A percentile compares a stretch with the other conserved stretches of the same genome.
Conservation (phyloP, 2,797 vertebrate genomes). For the Triplophysa yarkandensis region DNA sequence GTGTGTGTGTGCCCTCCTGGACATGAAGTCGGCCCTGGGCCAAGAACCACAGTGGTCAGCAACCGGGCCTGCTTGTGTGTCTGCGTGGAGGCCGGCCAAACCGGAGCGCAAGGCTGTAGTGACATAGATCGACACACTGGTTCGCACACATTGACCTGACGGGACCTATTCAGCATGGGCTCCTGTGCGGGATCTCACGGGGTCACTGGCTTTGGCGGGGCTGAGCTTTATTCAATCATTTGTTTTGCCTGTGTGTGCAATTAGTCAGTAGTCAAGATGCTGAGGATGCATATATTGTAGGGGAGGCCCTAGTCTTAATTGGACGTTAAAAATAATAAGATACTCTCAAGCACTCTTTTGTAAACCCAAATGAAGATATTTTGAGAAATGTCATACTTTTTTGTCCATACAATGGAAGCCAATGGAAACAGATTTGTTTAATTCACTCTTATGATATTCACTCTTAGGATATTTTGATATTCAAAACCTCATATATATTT, state of each 20-base stretch:
- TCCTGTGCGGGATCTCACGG: conserved; percentile 62
- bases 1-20: conserved; percentile 67
- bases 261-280: conserved; percentile 42
- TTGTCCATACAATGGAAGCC: too few species aligned
- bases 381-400: too few species aligned
- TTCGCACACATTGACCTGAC: conserved; percentile 72
- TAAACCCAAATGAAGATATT: too few species aligned
- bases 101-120: conserved; percentile 69
- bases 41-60: conserved; percentile 73
- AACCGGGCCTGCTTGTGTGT: conserved; percentile 68
- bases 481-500: too few species aligned
- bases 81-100: conserved; percentile 69
- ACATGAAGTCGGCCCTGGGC: conserved; percentile 69
- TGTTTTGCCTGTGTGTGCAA: conserved; percentile 47
- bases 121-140: conserved; percentile 39
- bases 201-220: conserved; percentile 62
- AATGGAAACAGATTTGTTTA: too few species aligned
- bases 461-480: too few species aligned
- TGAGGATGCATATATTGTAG: conserved; percentile 10
- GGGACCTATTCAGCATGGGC: conserved; percentile 71
- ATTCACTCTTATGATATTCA: too few species aligned
- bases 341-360: too few species aligned
- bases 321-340: too few species aligned
- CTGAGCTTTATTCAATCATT: conserved; percentile 52
- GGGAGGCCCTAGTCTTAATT: not conserved